A percentile compares a stretch with the other conserved stretches of the same genome.
Conservation (phyloP, 2,888 invertebrate genomes). For the Sminthurinus aureus region DNA sequence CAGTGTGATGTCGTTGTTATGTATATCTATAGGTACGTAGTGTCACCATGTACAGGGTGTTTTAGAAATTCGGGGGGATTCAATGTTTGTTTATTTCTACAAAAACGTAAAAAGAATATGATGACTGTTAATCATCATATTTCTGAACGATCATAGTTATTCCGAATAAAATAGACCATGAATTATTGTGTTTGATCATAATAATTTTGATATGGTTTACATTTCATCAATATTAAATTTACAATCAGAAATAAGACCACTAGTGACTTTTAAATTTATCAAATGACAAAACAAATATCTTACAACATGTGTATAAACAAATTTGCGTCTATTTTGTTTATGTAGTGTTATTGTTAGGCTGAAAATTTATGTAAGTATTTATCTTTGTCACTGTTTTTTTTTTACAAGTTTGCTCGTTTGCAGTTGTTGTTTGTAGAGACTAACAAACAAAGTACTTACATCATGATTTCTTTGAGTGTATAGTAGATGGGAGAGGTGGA, state of each 20-base stretch:
- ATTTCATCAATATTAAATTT: no score
- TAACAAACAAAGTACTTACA: not conserved
- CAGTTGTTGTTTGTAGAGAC: not conserved
- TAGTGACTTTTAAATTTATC: no score
- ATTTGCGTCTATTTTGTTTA: no score
- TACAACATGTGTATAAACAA: no score
- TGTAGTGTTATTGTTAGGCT: not conserved
- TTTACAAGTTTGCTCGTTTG: not conserved
- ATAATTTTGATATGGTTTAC: no score
- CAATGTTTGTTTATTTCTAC: not conserved
- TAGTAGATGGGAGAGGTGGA: not conserved
- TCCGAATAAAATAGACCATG: no score
- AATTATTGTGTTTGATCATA: no score
- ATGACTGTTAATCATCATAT: no score
- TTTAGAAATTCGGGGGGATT: not conserved
- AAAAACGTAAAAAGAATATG: not conserved
- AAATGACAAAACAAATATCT: no score
- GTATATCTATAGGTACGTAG: not conserved
- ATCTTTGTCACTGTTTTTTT: not conserved
- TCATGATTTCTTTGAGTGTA: not conserved
- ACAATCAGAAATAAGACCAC: no score
- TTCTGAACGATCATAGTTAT: no score
- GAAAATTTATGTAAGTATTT: slow-evolving; percentile 12
- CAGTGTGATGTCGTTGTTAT: no score
- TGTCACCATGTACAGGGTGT: not conserved